Conservation (phyloP, 2,888 invertebrate species). For the Trypoxylon attenuatum region DNA sequence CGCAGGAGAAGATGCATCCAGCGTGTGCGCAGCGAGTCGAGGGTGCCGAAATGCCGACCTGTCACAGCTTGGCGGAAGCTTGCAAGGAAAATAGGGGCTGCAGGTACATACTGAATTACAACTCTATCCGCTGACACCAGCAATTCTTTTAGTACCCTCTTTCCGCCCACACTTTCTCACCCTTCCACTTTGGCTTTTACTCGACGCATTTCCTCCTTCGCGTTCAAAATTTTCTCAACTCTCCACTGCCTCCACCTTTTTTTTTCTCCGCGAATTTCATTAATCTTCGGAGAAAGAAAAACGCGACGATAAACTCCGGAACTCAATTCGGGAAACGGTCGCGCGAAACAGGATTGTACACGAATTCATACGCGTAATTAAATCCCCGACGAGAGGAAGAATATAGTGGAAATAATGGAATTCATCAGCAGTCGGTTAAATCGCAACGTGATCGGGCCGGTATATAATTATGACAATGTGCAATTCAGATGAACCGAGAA, state of each 20-base stretch:
- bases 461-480: too few relatives aligned
- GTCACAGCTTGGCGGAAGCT: conserved; percentile 88
- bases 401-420: background rate
- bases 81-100: conserved; percentile 89
- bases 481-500: too few relatives aligned
- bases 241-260: too few relatives aligned
- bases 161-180: background rate
- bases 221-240: too few relatives aligned
- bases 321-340: too few relatives aligned
- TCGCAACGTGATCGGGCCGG: too few relatives aligned
- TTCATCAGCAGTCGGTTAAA: background rate
- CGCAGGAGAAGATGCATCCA: conserved; percentile 93
- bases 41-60: conserved; percentile 86
- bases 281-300: too few relatives aligned
- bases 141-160: conserved; percentile 3
- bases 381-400: background rate
- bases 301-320: too few relatives aligned
- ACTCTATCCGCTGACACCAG: too few relatives aligned
- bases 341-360: background rate
- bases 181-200: background rate
- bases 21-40: conserved; percentile 89
- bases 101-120: conserved; percentile 82
- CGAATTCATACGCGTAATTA: background rate
- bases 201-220: too few relatives aligned
- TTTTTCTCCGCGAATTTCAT: too few relatives aligned